These are phyloP conservation scores for Rhagoletis pomonella DNA, from an alignment of 1,140 invertebrate genomes.

Conservation along the genomic window DNA sequence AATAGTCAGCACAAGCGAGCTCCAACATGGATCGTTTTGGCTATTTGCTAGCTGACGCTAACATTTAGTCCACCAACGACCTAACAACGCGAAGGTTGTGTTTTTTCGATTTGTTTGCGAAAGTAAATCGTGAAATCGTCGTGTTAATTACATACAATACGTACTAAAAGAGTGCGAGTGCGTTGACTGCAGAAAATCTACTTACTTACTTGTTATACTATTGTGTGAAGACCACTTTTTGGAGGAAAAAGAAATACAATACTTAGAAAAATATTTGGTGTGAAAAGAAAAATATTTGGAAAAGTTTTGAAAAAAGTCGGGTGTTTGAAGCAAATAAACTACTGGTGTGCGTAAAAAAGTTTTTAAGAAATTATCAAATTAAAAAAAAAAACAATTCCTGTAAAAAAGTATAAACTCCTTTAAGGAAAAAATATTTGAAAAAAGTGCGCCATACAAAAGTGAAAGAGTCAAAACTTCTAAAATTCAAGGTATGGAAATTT, in stretches of 20 bases:
- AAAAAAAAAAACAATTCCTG: background rate
- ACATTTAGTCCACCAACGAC: conserved; percentile 29
- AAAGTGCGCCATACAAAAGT: too few species aligned
- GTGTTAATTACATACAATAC: background rate
- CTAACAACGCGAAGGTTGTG: conserved; percentile 15
- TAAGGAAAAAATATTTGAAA: too few species aligned
- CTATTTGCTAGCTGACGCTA: background rate
- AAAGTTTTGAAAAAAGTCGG: too few species aligned
- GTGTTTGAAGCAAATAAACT: too few species aligned
- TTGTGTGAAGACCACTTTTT: too few species aligned
- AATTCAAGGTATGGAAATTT: too few species aligned
- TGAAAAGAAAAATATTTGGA: background rate
- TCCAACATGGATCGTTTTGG: conserved; percentile 35
- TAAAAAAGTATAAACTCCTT: too few species aligned
- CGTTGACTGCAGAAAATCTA: background rate
- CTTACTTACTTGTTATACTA: background rate
- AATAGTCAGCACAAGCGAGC: background rate
- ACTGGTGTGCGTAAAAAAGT: too few species aligned
- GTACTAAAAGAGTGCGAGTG: background rate
- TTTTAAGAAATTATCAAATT: background rate
- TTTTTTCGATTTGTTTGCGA: conserved; percentile 4
- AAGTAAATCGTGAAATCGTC: conserved; percentile 27
- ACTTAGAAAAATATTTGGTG: background rate
- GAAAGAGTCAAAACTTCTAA: too few species aligned
- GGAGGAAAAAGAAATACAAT: background rate